Percentiles rank a stretch among this genome's conserved stretches.
phyloP scores from a whole-genome alignment of 2,888 invertebrate species.

The Zootermopsis nevadensis region DNA sequence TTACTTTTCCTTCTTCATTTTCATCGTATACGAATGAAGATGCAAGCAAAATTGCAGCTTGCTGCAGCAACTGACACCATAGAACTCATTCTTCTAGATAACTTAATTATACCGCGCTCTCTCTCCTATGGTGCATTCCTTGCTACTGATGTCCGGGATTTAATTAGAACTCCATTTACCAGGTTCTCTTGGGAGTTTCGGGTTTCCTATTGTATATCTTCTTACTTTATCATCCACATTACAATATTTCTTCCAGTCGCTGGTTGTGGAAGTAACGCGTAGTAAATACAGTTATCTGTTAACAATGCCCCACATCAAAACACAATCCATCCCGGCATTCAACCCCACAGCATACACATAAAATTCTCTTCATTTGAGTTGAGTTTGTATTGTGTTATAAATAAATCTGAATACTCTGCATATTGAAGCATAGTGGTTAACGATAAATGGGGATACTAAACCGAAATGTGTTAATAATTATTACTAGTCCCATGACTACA shows the following conservation, averaged over 20 bases:
- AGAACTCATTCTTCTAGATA: background rate
- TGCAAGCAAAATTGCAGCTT: background rate
- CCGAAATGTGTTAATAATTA: too few species aligned
- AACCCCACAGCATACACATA: too few species aligned
- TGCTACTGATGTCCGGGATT: conserved; percentile 37
- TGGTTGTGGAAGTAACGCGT: background rate
- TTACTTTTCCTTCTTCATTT: too few species aligned
- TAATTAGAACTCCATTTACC: conserved; percentile 51
- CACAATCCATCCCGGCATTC: too few species aligned
- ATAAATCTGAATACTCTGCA: too few species aligned
- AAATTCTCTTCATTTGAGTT: too few species aligned
- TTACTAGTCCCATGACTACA: too few species aligned
- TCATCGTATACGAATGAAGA: background rate
- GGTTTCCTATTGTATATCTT: conserved; percentile 24
- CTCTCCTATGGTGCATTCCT: too few species aligned
- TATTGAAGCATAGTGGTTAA: too few species aligned
- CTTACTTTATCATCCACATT: conserved; percentile 13
- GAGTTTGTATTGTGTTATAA: too few species aligned
- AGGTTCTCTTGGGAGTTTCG: conserved; percentile 36
- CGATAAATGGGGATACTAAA: too few species aligned
- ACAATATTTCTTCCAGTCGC: background rate
- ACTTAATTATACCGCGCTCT: background rate
- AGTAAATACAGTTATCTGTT: conserved; percentile 4
- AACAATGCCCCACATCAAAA: background rate
- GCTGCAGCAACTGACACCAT: background rate